Evolutionary conservation across 2,888 invertebrate genomes (phyloP).

Genomic region (Agonopterix heracliana): DNA sequence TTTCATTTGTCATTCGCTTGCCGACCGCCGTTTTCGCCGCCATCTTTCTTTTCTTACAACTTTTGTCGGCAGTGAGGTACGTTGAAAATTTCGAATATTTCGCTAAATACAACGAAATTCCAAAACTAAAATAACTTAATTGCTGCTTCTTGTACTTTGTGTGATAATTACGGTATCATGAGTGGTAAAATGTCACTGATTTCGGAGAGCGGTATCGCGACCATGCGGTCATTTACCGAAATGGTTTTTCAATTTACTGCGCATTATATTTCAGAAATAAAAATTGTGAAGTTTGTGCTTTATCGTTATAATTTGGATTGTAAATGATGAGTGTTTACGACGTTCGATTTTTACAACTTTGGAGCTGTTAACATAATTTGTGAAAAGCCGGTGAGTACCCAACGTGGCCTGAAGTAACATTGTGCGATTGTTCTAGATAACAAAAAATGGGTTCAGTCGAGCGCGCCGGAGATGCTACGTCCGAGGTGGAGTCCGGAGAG

Average conservation of each 20-base stretch:
- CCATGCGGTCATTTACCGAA: conserved; percentile 64
- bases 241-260: conserved; percentile 55
- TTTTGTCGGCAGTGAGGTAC: conserved; percentile 66
- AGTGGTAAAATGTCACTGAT: conserved; percentile 21
- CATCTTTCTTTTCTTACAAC: conserved; percentile 68
- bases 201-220: conserved; percentile 25
- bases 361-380: conserved; percentile 12
- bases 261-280: conserved; percentile 59
- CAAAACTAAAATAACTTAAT: conserved; percentile 17
- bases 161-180: conserved; percentile 17
- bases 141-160: conserved; percentile 15
- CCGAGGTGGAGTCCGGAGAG: conserved; percentile 80
- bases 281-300: conserved; percentile 20
- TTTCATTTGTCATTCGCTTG: conserved; percentile 14
- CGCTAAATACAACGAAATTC: conserved; percentile 24
- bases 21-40: conserved; percentile 37
- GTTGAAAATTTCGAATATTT: conserved; percentile 40
- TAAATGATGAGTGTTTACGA: conserved; percentile 9
- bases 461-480: conserved; percentile 79
- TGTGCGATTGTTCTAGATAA: conserved; percentile 49
- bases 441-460: conserved; percentile 79
- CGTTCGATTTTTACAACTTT: conserved; percentile 12
- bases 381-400: conserved; percentile 41
- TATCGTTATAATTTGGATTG: conserved; percentile 11
- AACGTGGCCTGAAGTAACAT: conserved; percentile 54